Conservation (phyloP, 2,888 invertebrate species). For the Troides aeacus region DNA sequence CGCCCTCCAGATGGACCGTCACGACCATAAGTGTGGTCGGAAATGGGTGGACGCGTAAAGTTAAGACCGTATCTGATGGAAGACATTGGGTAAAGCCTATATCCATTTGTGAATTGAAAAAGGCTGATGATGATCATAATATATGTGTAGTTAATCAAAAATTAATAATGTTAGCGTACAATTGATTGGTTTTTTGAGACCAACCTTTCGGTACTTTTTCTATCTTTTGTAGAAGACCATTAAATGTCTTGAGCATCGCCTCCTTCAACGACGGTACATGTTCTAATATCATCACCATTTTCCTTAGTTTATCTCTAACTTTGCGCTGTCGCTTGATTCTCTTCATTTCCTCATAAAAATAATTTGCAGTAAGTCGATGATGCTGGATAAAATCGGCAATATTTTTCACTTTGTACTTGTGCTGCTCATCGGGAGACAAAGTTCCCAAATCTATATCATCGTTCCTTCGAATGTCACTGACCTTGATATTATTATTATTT, state of each 20-base stretch:
- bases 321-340: slow-evolving; percentile 39
- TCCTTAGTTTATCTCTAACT: slow-evolving; percentile 43
- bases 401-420: slow-evolving; percentile 34
- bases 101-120: too few species aligned
- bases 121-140: too few species aligned
- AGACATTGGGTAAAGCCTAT: too few species aligned
- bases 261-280: slow-evolving; percentile 31
- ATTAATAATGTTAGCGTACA: background rate
- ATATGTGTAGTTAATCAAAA: background rate
- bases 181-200: slow-evolving; percentile 40
- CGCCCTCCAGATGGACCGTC: too few species aligned
- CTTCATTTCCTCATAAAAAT: slow-evolving; percentile 47
- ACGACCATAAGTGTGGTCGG: too few species aligned
- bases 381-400: slow-evolving; percentile 39
- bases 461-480: background rate
- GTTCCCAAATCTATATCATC: background rate
- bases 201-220: slow-evolving; percentile 18
- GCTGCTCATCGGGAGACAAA: background rate
- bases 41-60: too few species aligned
- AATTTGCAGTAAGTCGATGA: slow-evolving; percentile 39
- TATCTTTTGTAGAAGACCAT: slow-evolving; percentile 6
- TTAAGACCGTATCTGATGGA: too few species aligned
- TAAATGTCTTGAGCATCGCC: slow-evolving; percentile 37
- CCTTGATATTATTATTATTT: background rate
- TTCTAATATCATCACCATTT: slow-evolving; percentile 46